Evolutionary conservation across 2,888 invertebrate genomes (phyloP), one percentile per base, ranked within the genome.

Genomic region (Chalcosyrphus nemorum): DNA sequence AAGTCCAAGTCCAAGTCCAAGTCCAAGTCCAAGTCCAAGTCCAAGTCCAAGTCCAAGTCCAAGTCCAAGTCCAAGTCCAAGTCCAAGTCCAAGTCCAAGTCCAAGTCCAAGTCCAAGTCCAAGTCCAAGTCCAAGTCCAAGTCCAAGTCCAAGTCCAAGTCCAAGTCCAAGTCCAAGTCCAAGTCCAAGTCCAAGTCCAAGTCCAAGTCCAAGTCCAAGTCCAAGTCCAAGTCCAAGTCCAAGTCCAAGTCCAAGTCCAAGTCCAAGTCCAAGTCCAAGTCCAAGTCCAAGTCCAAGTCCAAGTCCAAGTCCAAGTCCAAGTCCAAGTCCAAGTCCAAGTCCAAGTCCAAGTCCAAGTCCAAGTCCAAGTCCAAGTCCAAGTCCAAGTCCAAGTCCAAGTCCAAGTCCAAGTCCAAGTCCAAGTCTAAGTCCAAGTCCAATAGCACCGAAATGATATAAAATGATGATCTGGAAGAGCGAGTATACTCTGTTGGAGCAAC

Each of bases 381-480:
- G 57, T 29, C 57, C 32, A 45, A 71, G 45, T 29, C 24, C 43
- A 15, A 56, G 57, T 13, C n/a, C 29, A 24, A 45, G 50, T 15
- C 24, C 32, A 21, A 47, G 65, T 27, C 29, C 65, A 47, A 65
- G 65, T 13, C 50, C 65, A 47, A 65, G 50, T n/a, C 47, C 65
- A 45, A 65, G 65, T 9, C 47, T 32, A 29, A 29, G 29, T 29
- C 29, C 29, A 29, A 29, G 29, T 29, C 86, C n/a, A 86, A 86
- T 43, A 86, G 86, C 52, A 77, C 77, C 57, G 87, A 87, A 72
- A 75, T 86, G 41, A 86, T 87, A 52, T 87, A 86, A 52, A 87
- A 88, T 63, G 88, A 87, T 43, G 71, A 85, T 24, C 56, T 86
- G 2, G 85, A 86, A 47, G 86, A 86, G 47, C 63, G 21, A n/a